Conservation (phyloP, 2,113 vertebrate species). For the Halcyon senegalensis region DNA sequence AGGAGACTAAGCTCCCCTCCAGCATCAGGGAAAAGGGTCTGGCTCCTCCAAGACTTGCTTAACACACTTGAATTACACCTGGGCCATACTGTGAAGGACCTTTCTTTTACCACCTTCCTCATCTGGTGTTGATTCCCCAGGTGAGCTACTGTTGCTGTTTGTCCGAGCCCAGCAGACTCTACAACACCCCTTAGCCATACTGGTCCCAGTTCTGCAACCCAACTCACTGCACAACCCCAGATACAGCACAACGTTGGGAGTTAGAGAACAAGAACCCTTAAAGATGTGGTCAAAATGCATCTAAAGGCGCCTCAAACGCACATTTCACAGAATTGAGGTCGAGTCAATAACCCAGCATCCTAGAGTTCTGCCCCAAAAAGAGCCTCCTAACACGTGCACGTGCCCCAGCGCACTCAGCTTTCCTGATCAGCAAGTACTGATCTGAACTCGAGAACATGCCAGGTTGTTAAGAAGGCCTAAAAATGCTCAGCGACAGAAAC, state of each 20-base stretch:
- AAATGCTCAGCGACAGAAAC: neutral
- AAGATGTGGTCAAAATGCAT: neutral
- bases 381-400: neutral
- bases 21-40: neutral
- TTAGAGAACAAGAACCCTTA: neutral
- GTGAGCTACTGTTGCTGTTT: neutral
- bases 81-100: neutral
- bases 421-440: neutral
- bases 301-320: neutral
- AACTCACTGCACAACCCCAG: neutral
- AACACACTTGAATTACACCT: neutral
- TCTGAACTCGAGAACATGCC: neutral
- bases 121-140: neutral
- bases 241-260: fast-evolving
- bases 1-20: neutral
- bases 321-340: neutral
- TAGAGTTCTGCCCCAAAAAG: neutral
- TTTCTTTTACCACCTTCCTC: neutral
- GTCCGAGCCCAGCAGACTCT: neutral
- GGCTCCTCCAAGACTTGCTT: neutral
- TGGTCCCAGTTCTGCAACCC: neutral
- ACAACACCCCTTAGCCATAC: neutral
- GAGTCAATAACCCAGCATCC: neutral
- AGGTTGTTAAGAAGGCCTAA: neutral
- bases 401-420: neutral